phyloP scores from a whole-genome alignment of 2,888 invertebrate species.

The Hemicrepidius hirtus region DNA sequence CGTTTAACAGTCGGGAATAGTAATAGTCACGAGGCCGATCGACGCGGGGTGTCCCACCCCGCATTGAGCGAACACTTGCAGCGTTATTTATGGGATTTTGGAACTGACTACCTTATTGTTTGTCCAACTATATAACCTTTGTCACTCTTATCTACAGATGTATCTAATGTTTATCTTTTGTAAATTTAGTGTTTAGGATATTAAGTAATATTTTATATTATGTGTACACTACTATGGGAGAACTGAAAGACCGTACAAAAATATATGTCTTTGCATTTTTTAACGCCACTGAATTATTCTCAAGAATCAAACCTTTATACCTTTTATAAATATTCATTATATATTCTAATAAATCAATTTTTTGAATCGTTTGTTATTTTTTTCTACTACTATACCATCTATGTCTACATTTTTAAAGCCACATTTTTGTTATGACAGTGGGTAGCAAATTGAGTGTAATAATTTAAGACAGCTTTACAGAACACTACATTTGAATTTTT shows the following conservation, averaged over 20 bases:
- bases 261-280: constrained; percentile 29
- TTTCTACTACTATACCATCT: too few species aligned
- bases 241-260: constrained; percentile 23
- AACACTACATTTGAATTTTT: too few species aligned
- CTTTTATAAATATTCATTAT: constrained; percentile 18
- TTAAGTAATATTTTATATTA: constrained; percentile 64
- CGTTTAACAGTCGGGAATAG: constrained; percentile 60
- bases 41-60: constrained; percentile 63
- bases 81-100: constrained; percentile 70
- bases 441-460: constrained; percentile 1
- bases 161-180: constrained; percentile 71
- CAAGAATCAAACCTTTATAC: not conserved
- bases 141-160: constrained; percentile 71
- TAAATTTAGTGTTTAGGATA: constrained; percentile 71
- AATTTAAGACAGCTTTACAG: not conserved
- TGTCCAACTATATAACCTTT: constrained; percentile 71
- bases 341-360: constrained; percentile 18
- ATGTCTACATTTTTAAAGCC: constrained; percentile 1
- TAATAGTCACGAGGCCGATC: constrained; percentile 62
- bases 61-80: constrained; percentile 66
- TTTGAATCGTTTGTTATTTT: constrained; percentile 4
- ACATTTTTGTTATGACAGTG: constrained; percentile 2
- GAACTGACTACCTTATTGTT: constrained; percentile 72
- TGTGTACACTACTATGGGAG: constrained; percentile 29
- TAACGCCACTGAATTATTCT: constrained; percentile 1